Evolutionary conservation across 2,888 invertebrate species (phyloP).

Genomic region (Dendrolimus pini): DNA sequence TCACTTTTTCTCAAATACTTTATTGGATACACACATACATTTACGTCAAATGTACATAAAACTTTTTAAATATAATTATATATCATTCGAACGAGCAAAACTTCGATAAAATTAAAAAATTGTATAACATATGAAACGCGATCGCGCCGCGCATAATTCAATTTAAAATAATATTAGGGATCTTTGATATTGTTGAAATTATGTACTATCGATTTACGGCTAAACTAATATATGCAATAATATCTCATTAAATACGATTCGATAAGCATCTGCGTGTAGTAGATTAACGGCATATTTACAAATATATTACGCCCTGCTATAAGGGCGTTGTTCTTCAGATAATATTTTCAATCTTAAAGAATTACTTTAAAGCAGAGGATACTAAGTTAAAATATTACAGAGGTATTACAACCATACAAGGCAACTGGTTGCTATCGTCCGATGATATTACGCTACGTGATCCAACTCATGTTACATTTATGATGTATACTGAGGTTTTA

Average conservation of each 20-base stretch:
- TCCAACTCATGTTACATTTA: too few relatives aligned
- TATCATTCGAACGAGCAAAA: slow-evolving; percentile 71
- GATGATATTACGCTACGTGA: slow-evolving; percentile 3
- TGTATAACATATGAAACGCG: slow-evolving; percentile 70
- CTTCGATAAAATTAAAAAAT: slow-evolving; percentile 74
- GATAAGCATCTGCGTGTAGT: slow-evolving; percentile 58
- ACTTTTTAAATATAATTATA: slow-evolving; percentile 72
- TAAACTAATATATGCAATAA: slow-evolving; percentile 60
- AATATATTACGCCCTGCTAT: slow-evolving; percentile 36
- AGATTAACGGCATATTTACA: slow-evolving; percentile 53
- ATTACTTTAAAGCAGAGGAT: slow-evolving; percentile 51
- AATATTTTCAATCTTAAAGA: slow-evolving; percentile 42
- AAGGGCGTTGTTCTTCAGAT: slow-evolving; percentile 36
- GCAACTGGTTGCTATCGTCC: slow-evolving; percentile 51
- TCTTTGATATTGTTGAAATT: slow-evolving; percentile 70
- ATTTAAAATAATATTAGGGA: slow-evolving; percentile 13
- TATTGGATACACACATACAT: slow-evolving; percentile 51
- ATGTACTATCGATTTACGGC: slow-evolving; percentile 71
- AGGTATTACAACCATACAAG: slow-evolving; percentile 65
- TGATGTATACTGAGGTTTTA: too few relatives aligned
- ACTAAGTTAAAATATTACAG: slow-evolving; percentile 48
- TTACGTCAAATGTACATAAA: slow-evolving; percentile 58
- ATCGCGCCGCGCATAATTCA: slow-evolving; percentile 48
- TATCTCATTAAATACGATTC: slow-evolving; percentile 47
- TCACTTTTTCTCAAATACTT: slow-evolving; percentile 48